A percentile compares a stretch with the other conserved stretches of the same genome.
Conservation (phyloP, 2,797 vertebrate species). For the Sebastolobus alascanus region DNA sequence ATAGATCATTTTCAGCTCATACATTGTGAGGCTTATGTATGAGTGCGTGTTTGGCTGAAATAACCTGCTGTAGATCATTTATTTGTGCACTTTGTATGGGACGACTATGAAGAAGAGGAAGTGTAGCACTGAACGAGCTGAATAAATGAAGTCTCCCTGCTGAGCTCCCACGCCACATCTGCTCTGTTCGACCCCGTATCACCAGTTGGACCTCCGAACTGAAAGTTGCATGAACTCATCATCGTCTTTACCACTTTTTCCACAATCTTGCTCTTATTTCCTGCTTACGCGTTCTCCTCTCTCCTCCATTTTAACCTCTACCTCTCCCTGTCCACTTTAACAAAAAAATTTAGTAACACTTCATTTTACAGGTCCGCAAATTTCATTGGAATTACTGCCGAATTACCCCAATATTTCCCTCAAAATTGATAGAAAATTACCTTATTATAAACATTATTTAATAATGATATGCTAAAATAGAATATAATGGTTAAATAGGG, state of each 20-base stretch:
- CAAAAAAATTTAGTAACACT: not conserved
- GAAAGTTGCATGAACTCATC: not conserved
- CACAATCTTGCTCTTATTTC: not conserved
- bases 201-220: not conserved
- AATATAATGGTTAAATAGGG: too few relatives aligned
- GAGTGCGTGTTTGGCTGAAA: not conserved
- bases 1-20: slow-evolving; percentile 8
- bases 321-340: not conserved
- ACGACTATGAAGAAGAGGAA: slow-evolving; percentile 11
- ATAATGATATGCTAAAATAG: too few relatives aligned
- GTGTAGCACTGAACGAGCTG: slow-evolving; percentile 54
- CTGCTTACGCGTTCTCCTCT: too few relatives aligned
- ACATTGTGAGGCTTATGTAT: not conserved
- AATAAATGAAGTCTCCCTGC: slow-evolving; percentile 50
- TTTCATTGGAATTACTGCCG: too few relatives aligned
- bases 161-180: slow-evolving; percentile 12
- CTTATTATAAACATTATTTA: fast-evolving
- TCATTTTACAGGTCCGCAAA: too few relatives aligned
- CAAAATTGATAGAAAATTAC: too few relatives aligned
- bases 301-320: not conserved
- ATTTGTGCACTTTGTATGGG: slow-evolving; percentile 68
- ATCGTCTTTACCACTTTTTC: not conserved
- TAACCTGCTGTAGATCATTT: slow-evolving; percentile 49
- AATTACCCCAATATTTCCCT: too few relatives aligned
- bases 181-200: not conserved